Base-by-base conservation (phyloP, 2,888 invertebrate species). In the Hydroisotoma schaefferi region DNA sequence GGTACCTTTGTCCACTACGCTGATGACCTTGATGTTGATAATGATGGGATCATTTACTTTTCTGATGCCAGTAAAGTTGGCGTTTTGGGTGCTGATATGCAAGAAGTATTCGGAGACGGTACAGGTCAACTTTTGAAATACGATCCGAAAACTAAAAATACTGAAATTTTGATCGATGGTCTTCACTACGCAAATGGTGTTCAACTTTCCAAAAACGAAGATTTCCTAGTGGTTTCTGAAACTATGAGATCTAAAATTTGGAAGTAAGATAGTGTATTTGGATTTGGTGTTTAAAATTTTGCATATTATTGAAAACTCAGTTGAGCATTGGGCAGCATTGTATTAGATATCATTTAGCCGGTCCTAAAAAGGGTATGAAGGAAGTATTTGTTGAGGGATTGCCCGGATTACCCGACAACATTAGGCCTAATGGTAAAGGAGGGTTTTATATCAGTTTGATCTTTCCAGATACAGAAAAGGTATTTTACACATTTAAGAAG, bases 181-280 rank as follows among this genome's bases (percentile, higher is more conserved):
- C 74, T 98, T 0, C 85, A 83, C 76, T 94, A 94, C 77, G 83
- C 95, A 0, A 99, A 98, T 77, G 97, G 97, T 18, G 77, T 98
- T 25, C 84, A 82, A 53, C 74, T 97, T 0, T 88, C 92, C 10
- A 84, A 85, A 2, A 86, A 91, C 73, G 87, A 90, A 75, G 85
- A 88, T 62, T 91, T 87, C 74, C 75, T 97, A 2, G 77, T 97
- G 22, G 84, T 94, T 1, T 78, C 85, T 1, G 97, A 98, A 78
- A 84, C 87, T 0, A 75, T 77, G 2, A 78, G 77, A 2, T 82
- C 81, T 55, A 82, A 88, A 67, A 78, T 95, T 18, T 74, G 81
- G 3, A 87, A 88, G 79, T 79, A 73, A 67, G 69, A 51, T 15
- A n/a, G n/a, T n/a, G n/a, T n/a, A n/a, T n/a, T n/a, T n/a, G n/a